phyloP scores from a whole-genome alignment of 64 coral and sea anemone species.

The Trachythela sp. region DNA sequence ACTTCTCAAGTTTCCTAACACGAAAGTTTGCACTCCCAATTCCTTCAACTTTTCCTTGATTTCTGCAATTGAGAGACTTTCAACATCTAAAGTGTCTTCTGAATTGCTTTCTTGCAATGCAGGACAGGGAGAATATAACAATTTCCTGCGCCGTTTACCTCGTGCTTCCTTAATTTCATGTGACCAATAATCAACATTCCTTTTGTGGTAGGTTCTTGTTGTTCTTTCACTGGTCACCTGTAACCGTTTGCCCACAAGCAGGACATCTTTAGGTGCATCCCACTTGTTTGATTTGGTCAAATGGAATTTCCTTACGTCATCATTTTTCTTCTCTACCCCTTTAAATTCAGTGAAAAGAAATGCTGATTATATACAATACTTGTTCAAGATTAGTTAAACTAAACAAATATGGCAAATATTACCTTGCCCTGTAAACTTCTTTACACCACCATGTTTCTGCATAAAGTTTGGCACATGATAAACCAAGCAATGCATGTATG shows the following conservation, averaged over 20 bases:
- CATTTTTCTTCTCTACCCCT: neutral
- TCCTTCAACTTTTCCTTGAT: neutral
- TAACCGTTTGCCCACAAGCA: neutral
- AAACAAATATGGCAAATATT: no score
- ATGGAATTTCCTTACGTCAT: neutral
- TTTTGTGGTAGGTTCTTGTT: neutral
- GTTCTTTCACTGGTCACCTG: neutral
- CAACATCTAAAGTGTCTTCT: neutral
- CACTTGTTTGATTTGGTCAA: no score
- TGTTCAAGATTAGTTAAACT: no score
- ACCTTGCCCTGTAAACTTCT: constrained; percentile 6
- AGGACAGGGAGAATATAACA: neutral
- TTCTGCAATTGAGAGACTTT: neutral
- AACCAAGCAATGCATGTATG: constrained; percentile 16
- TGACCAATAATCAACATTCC: neutral
- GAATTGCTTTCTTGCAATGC: neutral
- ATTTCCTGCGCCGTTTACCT: neutral
- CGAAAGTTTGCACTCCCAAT: neutral
- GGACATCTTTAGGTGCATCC: constrained; percentile 4
- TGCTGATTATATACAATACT: no score
- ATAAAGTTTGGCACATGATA: neutral
- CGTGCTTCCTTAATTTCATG: neutral
- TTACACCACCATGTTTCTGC: neutral
- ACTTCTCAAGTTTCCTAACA: neutral
- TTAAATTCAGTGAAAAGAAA: neutral